Evolutionary conservation across 2,113 vertebrate species (phyloP).

Genomic region (Apteryx mantelli): DNA sequence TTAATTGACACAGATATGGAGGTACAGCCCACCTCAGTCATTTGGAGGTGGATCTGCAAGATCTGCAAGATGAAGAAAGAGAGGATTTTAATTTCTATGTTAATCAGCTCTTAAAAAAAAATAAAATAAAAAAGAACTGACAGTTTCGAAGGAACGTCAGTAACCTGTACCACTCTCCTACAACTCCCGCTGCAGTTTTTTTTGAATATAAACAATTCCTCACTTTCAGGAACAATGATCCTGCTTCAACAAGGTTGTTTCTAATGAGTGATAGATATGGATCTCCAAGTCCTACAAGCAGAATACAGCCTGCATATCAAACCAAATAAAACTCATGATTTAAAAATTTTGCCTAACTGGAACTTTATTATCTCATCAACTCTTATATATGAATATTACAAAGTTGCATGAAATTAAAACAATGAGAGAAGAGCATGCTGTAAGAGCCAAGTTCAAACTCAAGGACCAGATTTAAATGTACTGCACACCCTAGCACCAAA

Average conservation of each 20-base stretch:
- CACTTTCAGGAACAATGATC: slow-evolving; percentile 19
- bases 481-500: background rate
- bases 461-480: background rate
- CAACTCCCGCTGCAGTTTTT: background rate
- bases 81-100: background rate
- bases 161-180: background rate
- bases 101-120: background rate
- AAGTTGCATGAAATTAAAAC: background rate
- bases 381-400: background rate
- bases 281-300: background rate
- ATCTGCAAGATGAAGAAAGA: background rate
- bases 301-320: background rate
- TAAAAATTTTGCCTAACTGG: background rate
- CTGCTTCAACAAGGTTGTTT: slow-evolving; percentile 15
- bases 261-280: background rate
- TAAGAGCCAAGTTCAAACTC: background rate
- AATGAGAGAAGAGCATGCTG: background rate
- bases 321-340: background rate
- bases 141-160: background rate
- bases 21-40: background rate
- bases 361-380: background rate
- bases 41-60: fast-evolving
- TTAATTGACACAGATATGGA: background rate
- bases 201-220: background rate
- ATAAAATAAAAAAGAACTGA: background rate